Base-by-base conservation (phyloP, 2,888 invertebrate genomes). In the Ctena decussata region DNA sequence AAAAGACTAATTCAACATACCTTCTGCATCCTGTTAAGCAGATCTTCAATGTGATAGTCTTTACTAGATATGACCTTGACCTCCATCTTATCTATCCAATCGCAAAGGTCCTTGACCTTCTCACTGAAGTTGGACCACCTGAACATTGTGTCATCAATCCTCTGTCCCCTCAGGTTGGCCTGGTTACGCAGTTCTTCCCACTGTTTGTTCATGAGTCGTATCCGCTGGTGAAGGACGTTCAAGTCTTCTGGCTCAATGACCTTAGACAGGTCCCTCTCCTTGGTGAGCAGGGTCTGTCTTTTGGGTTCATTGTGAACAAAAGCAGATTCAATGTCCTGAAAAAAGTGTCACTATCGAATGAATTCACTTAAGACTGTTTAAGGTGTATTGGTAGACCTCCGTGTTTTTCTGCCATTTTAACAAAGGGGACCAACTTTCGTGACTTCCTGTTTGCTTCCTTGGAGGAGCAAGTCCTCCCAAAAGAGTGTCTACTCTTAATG, bases 151-250 rank as follows among this genome's bases (percentile, higher is more conserved):
- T 94, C 93, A n/a, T 89, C 85, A 65, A 94, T 90, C 15, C 92
- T 84, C 80, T 93, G 92, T 41, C 87, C 91, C 6, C 93, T 85
- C 35, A 93, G 78, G 11, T 82, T 79, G 11, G 94, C 91, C 87
- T 95, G 95, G 65, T 92, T 91, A 44, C 86, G 87, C 8, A 95
- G 89, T 85, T 95, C 95, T 60, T 93, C 92, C 95, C 95, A 95
- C 86, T 95, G 95, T 87, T 95, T 95, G 89, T 93, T 92, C 18
- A 95, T 91, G 60, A 95, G 92, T 15, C 91, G 85, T 32, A 95
- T 93, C 35, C 95, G 90, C 85, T 95, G 94, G 73, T 93, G 93
- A 37, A 95, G 91, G 27, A 95, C 89, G 77, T 92, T 92, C 70
- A 95, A 86, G 87, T 95, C 95, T 73, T 94, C 94, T n/a, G 94